Evolutionary conservation across 2,797 vertebrate genomes (phyloP).

Genomic region (Centropyge bicolor): DNA sequence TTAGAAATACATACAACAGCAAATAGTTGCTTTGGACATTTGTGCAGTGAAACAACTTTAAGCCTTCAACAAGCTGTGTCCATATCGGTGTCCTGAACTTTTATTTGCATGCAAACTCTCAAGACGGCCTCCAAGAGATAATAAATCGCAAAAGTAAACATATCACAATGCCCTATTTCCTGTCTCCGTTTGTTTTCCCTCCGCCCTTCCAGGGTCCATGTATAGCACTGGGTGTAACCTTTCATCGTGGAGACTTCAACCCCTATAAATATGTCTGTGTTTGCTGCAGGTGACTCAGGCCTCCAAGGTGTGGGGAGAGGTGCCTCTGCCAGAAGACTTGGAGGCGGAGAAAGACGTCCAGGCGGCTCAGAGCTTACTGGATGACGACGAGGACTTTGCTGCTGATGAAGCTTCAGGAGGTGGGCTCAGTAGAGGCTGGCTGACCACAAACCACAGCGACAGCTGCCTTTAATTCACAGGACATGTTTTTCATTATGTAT

Average conservation of each 20-base stretch:
- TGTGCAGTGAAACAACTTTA: background rate
- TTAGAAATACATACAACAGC: background rate
- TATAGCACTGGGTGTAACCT: slow-evolving; percentile 62
- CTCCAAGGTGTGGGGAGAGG: slow-evolving; percentile 88
- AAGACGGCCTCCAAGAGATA: slow-evolving; percentile 55
- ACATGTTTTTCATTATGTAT: slow-evolving; percentile 50
- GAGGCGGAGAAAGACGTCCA: slow-evolving; percentile 71
- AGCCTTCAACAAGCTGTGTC: background rate
- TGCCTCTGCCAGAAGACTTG: slow-evolving; percentile 84
- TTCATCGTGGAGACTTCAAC: slow-evolving; percentile 61
- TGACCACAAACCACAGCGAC: slow-evolving; percentile 54
- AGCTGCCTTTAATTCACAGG: slow-evolving; percentile 63
- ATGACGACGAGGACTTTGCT: slow-evolving; percentile 86
- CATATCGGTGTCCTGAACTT: slow-evolving; percentile 10
- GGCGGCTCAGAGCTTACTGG: slow-evolving; percentile 74
- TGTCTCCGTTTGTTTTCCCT: slow-evolving; percentile 67
- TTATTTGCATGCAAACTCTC: slow-evolving; percentile 43
- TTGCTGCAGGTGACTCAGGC: slow-evolving; percentile 81
- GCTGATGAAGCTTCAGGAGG: slow-evolving; percentile 86
- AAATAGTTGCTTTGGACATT: slow-evolving; percentile 2
- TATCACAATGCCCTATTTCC: slow-evolving; percentile 63
- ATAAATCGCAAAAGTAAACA: slow-evolving; percentile 74
- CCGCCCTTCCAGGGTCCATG: slow-evolving; percentile 53
- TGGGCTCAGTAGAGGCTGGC: slow-evolving; percentile 55
- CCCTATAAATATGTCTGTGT: slow-evolving; percentile 72